Percentiles rank a stretch among this genome's conserved stretches.
phyloP scores from a whole-genome alignment of 2,888 invertebrate species.

The Ophraella communa region DNA sequence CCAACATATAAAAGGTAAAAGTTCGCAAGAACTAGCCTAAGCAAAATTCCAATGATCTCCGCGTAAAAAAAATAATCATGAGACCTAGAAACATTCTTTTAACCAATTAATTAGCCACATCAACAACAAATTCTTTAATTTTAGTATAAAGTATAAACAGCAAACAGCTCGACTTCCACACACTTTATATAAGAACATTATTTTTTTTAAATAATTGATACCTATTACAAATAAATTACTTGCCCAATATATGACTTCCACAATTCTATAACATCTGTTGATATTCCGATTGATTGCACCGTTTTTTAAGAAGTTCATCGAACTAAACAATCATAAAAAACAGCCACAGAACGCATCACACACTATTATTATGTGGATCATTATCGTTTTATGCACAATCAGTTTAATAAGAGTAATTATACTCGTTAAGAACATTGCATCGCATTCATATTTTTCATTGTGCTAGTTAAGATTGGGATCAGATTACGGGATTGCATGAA shows the following conservation, averaged over 20 bases:
- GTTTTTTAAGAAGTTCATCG: constrained; percentile 17
- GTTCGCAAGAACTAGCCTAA: too few relatives aligned
- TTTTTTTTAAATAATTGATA: too few relatives aligned
- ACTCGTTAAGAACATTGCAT: constrained; percentile 7
- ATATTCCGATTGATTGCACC: constrained; percentile 15
- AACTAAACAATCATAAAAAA: not conserved
- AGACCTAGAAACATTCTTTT: too few relatives aligned
- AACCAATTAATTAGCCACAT: too few relatives aligned
- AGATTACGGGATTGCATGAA: not conserved
- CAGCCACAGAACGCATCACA: not conserved
- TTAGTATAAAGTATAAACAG: too few relatives aligned
- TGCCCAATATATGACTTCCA: not conserved
- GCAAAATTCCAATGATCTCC: too few relatives aligned
- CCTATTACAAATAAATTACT: too few relatives aligned
- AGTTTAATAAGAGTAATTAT: constrained; percentile 5
- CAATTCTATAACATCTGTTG: constrained; percentile 8
- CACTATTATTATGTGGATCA: not conserved
- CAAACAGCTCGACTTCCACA: too few relatives aligned
- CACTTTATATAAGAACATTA: too few relatives aligned
- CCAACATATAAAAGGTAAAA: too few relatives aligned
- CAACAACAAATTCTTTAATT: too few relatives aligned
- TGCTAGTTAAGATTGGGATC: not conserved
- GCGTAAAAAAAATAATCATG: too few relatives aligned
- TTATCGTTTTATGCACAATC: constrained; percentile 9
- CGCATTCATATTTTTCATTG: constrained; percentile 7